Percentiles rank a stretch among this genome's conserved stretches.
Evolutionary conservation across 2,888 invertebrate genomes (phyloP).

Genomic region (Epistrophe grossulariae): DNA sequence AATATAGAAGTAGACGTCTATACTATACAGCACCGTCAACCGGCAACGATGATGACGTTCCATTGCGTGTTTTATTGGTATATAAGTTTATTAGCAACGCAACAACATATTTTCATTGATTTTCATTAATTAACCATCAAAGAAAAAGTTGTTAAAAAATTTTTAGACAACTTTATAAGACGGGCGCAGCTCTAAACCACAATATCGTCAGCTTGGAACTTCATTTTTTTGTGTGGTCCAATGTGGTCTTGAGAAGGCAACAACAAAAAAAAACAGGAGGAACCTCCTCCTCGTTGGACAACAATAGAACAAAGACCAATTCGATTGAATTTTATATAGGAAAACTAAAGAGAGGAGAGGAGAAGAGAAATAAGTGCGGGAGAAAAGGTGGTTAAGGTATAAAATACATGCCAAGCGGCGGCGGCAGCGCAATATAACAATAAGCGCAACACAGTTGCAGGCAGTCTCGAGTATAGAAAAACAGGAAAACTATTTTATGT

Average conservation of each 20-base stretch:
- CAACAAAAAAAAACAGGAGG: slow-evolving; percentile 9
- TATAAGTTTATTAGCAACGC: slow-evolving; percentile 37
- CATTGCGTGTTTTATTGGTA: slow-evolving; percentile 56
- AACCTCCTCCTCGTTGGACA: slow-evolving; percentile 36
- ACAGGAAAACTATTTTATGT: slow-evolving; percentile 67
- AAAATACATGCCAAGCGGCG: slow-evolving; percentile 61
- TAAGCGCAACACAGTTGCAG: slow-evolving; percentile 38
- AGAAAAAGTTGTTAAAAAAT: slow-evolving; percentile 43
- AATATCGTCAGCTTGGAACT: slow-evolving; percentile 8
- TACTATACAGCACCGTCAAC: no score
- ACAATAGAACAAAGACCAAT: slow-evolving; percentile 68
- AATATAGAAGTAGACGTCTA: slow-evolving; percentile 6
- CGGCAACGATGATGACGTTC: not conserved
- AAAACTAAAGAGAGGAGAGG: not conserved
- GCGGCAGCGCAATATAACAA: slow-evolving; percentile 46
- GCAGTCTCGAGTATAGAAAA: slow-evolving; percentile 18
- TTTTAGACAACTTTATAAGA: slow-evolving; percentile 44
- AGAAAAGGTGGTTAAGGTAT: slow-evolving; percentile 16
- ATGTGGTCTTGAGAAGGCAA: slow-evolving; percentile 3
- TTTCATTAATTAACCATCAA: slow-evolving; percentile 56
- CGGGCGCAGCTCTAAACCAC: slow-evolving; percentile 13
- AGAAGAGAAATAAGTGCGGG: not conserved
- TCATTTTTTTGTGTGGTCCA: slow-evolving; percentile 5
- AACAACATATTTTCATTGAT: slow-evolving; percentile 48
- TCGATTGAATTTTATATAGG: slow-evolving; percentile 47